phyloP scores from a whole-genome alignment of 2,113 vertebrate genomes.

The Sitta europaea region DNA sequence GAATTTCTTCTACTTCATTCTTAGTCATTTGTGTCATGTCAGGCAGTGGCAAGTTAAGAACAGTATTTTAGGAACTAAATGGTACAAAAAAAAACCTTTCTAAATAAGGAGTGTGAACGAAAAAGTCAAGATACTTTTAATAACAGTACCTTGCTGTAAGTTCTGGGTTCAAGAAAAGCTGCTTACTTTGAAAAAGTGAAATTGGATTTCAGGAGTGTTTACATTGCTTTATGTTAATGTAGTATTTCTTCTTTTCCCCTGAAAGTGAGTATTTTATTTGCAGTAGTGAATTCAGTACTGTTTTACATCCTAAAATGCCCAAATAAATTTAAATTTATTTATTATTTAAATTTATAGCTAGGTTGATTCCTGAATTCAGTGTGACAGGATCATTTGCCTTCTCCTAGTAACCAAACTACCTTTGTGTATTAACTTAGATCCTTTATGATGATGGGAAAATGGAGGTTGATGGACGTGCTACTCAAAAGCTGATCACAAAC shows the following conservation, averaged over 20 bases:
- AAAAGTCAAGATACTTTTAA: not conserved
- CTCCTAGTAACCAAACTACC: not conserved
- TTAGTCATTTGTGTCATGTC: not conserved
- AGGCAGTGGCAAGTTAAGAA: not conserved
- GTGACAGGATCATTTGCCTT: not conserved
- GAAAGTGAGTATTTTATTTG: not conserved
- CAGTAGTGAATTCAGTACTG: not conserved
- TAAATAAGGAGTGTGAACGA: not conserved
- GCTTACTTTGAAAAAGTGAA: not conserved
- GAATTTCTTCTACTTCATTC: not conserved
- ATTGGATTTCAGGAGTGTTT: not conserved
- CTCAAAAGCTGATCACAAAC: constrained; percentile 94
- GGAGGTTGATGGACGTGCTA: constrained; percentile 94
- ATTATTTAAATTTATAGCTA: not conserved
- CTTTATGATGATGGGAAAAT: constrained; percentile 98
- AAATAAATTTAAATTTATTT: not conserved
- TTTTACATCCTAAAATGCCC: not conserved
- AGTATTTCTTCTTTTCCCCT: not conserved
- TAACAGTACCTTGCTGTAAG: not conserved
- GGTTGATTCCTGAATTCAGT: not conserved
- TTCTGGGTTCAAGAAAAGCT: not conserved
- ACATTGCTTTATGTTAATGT: not conserved
- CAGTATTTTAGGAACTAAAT: not conserved
- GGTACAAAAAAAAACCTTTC: not conserved
- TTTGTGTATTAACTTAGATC: constrained; percentile 76